Conservation (phyloP, 2,797 vertebrate species). For the Pteropus rufus region DNA sequence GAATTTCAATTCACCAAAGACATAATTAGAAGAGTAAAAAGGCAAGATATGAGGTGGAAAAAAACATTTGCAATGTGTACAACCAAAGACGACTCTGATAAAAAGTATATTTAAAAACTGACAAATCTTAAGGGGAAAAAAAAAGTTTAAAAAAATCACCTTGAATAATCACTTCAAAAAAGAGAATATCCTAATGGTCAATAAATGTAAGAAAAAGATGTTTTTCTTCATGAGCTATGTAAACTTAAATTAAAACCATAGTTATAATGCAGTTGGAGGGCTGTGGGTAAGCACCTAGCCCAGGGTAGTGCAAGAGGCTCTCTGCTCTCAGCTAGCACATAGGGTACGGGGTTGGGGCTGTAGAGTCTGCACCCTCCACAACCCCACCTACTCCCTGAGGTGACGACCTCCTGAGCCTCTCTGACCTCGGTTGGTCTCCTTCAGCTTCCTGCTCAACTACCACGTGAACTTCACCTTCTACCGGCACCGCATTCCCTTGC, state of each 20-base stretch:
- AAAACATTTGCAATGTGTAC: background rate
- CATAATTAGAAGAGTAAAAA: background rate
- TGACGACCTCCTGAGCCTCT: conserved; percentile 79
- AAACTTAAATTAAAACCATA: background rate
- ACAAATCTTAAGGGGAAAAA: background rate
- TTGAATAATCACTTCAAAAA: background rate
- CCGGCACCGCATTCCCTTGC: conserved; percentile 80
- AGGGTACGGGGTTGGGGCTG: background rate
- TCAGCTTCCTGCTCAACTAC: conserved; percentile 84
- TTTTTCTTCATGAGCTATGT: background rate
- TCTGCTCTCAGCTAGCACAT: background rate
- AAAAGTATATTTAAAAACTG: background rate
- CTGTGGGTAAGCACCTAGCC: background rate
- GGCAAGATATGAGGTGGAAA: background rate
- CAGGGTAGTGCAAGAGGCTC: background rate
- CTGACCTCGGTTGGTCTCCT: conserved; percentile 84
- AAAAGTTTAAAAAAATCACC: background rate
- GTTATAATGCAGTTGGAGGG: background rate
- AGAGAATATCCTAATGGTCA: background rate
- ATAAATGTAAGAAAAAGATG: background rate
- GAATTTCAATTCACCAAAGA: background rate
- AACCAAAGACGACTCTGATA: background rate
- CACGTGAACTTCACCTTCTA: conserved; percentile 82
- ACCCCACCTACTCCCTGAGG: conserved; percentile 82
- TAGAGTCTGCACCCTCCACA: conserved; percentile 76